Evolutionary conservation across 2,888 invertebrate species (phyloP).

Genomic region (Panorpa germanica): DNA sequence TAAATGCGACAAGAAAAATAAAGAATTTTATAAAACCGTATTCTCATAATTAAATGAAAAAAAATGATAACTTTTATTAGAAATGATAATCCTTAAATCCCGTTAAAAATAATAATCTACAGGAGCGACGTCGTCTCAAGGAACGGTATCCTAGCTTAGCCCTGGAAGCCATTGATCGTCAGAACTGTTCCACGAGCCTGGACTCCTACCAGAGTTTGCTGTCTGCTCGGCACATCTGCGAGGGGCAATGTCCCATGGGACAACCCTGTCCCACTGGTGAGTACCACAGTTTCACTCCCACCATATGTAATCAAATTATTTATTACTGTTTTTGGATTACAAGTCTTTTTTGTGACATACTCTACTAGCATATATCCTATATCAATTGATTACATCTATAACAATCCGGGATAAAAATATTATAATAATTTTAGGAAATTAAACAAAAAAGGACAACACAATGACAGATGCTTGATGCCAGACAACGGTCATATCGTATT

Average conservation of each 20-base stretch:
- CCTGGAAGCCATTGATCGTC: conserved; percentile 48
- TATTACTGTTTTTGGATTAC: too few species aligned
- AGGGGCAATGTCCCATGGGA: conserved; percentile 69
- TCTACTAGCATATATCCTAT: too few species aligned
- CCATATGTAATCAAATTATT: conserved; percentile 1
- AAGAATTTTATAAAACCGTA: too few species aligned
- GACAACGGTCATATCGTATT: too few species aligned
- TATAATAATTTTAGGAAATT: too few species aligned
- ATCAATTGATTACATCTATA: too few species aligned
- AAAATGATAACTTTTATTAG: neutral
- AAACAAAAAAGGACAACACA: too few species aligned
- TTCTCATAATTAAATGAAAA: too few species aligned
- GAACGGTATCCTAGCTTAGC: conserved; percentile 71
- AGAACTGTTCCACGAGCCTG: conserved; percentile 58
- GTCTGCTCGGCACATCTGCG: conserved; percentile 63
- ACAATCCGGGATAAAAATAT: too few species aligned
- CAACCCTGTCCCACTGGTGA: conserved; percentile 70
- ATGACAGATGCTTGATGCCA: too few species aligned
- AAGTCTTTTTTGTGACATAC: too few species aligned
- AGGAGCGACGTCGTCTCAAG: conserved; percentile 69
- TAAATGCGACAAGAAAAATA: too few species aligned
- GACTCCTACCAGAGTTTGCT: conserved; percentile 70
- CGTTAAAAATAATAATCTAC: conserved; percentile 13
- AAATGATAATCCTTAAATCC: neutral
- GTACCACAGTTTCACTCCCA: conserved; percentile 5